Conservation (phyloP, 2,113 vertebrate genomes). For the Laticauda colubrina region DNA sequence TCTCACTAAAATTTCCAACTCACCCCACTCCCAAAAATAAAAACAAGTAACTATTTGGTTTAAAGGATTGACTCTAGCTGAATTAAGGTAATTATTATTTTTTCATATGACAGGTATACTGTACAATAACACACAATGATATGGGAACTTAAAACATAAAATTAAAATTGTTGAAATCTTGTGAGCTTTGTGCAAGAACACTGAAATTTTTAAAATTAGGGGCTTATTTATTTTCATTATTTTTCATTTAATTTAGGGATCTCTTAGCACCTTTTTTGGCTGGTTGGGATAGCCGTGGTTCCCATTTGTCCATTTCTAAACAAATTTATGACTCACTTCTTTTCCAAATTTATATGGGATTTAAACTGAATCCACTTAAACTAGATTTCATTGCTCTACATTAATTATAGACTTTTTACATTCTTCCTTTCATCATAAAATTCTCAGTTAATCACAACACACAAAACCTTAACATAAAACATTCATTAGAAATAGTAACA, state of each 20-base stretch:
- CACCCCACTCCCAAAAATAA: neutral
- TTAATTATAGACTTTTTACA: neutral
- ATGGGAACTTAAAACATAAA: neutral
- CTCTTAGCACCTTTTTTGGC: neutral
- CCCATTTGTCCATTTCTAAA: neutral
- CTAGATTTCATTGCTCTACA: neutral
- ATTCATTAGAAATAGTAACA: neutral
- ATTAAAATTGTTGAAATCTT: neutral
- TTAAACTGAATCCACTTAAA: neutral
- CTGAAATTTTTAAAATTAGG: neutral
- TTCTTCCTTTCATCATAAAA: neutral
- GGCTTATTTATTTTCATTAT: neutral
- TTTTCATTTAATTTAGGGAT: neutral
- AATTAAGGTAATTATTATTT: neutral
- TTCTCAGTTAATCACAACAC: neutral
- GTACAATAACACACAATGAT: neutral
- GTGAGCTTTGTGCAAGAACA: neutral
- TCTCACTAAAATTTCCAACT: neutral
- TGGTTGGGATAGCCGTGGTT: neutral
- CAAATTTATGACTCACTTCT: neutral
- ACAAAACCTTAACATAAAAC: neutral
- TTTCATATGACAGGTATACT: neutral
- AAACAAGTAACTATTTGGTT: neutral
- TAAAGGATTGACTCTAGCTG: neutral
- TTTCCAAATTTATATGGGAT: neutral